Evolutionary conservation across 2,888 invertebrate genomes (phyloP), one percentile per base, ranked within the genome.

Genomic region (Drosophila neotestacea): DNA sequence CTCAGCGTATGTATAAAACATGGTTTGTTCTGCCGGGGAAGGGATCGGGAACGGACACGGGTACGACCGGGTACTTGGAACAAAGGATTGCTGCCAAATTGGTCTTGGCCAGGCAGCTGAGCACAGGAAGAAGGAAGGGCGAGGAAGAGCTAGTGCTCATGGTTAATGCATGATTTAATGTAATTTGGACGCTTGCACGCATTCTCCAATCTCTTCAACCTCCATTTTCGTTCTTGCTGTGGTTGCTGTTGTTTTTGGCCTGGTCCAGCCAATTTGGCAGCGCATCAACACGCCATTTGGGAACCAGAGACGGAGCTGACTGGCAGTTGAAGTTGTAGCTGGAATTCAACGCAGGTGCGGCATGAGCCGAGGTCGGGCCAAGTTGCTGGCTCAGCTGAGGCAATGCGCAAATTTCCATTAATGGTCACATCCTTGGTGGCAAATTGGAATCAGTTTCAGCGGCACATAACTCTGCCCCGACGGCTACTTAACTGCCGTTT

Each of bases 111-210:
- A 51, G 65, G 47, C 65, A 67, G 59, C 46, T 9, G 38, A 46
- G 52, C 42, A 27, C 11, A 1, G n/a, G 16, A 11, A 39, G 13
- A 4, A 27, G 22, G 5, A 27, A 16, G n/a, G 6, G 36, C 9
- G 36, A 50, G 27, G 46, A 27, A 50, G 48, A 16, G 54, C 41
- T 55, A 54, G 64, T 22, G 74, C 91, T 90, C 91, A 90, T 91
- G 90, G 82, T 89, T 90, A 88, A 89, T 91, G 86, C 88, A 91
- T 91, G 91, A 91, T 89, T 85, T 84, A 89, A 85, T 78, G 81
- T 79, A 81, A 84, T 89, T 89, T 82, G 70, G 73, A 73, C 69
- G 77, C 85, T 88, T 84, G 79, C 82, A 86, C 89, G 87, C 80
- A 69, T 75, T 79, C 73, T 44, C 50, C 72, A 68, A 58, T 71